Evolutionary conservation across 2,888 invertebrate species (phyloP), one percentile per base, ranked within the genome.

Genomic region (Cerastis leucographa): DNA sequence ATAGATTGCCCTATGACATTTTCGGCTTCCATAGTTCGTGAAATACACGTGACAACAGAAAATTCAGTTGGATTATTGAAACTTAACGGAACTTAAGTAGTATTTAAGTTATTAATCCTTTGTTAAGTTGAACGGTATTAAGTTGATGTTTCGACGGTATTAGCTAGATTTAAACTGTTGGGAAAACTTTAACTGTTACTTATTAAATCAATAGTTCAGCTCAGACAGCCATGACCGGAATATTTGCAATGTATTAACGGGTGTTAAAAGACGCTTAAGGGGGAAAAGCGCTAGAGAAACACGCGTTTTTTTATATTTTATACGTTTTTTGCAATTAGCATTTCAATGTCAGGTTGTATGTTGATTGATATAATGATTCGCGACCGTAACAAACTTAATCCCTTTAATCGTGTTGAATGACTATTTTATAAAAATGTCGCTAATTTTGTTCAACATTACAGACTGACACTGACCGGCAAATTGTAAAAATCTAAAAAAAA

Each of bases 41-140:
- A 2, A 59, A 78, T 65, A 68, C 70, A 85, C 80, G 80, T 85
- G 82, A 81, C 74, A 72, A 40, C 17, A 66, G 22, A 62, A 74
- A 71, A 51, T 69, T 70, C 40, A 0, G n/a, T 14, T 12, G 76
- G 86, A 83, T 85, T 76, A 87, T 40, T 29, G 72, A 66, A 83
- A 83, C 76, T 87, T 83, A 40, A 46, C 35, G 35, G 1, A 81
- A 77, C 59, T 77, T 62, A 17, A 76, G 68, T 77, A 70, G 51
- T 61, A 67, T 70, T 42, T 8, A 80, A 74, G 61, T 79, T 69
- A 73, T 75, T 74, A 78, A 81, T 73, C 75, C 76, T 62, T 71
- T 19, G 77, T 44, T 76, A n/a, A 73, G 51, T 29, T 35, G 68
- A 71, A 69, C 62, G 67, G 49, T 44, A 51, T 64, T 59, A 46